Percentiles rank a stretch among this genome's conserved stretches.
These are phyloP conservation scores for Macrosteles quadrilineatus DNA, from an alignment of 1,140 invertebrate species.

Conservation along the genomic window DNA sequence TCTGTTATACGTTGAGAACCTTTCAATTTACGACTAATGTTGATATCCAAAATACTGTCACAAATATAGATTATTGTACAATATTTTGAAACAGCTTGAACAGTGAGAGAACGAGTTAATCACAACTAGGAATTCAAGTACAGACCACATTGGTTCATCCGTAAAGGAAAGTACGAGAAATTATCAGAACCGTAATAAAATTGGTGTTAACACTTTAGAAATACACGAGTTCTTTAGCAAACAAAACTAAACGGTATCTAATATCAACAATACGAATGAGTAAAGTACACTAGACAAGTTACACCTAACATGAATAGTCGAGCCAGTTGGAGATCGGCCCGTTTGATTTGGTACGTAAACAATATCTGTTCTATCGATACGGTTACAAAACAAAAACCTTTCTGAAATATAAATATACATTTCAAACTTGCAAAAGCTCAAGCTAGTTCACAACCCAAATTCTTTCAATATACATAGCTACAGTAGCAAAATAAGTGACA, in stretches of 20 bases:
- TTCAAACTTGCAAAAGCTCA: conserved; percentile 16
- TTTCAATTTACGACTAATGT: too few relatives aligned
- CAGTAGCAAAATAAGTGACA: conserved; percentile 22
- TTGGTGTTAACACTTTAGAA: conserved; percentile 8
- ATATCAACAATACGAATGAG: conserved; percentile 8
- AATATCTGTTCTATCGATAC: too few relatives aligned
- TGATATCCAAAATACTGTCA: too few relatives aligned
- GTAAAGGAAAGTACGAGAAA: too few relatives aligned
- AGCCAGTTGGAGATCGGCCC: not conserved
- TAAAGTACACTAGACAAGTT: conserved; percentile 12
- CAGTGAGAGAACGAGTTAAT: too few relatives aligned
- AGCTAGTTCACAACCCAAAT: conserved; percentile 29
- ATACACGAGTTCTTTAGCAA: not conserved
- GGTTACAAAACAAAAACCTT: too few relatives aligned
- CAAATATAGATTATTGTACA: too few relatives aligned
- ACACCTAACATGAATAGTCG: conserved; percentile 5
- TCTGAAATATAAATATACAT: conserved; percentile 10
- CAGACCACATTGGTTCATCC: too few relatives aligned
- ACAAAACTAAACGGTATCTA: not conserved
- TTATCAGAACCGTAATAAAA: too few relatives aligned
- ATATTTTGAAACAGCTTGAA: too few relatives aligned
- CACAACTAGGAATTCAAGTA: too few relatives aligned
- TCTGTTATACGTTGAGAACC: too few relatives aligned
- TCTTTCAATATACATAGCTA: conserved; percentile 27
- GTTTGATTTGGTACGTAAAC: not conserved